Percentiles rank a stretch among this genome's conserved stretches.
phyloP scores from a whole-genome alignment of 53 echinoderm and acorn worm genomes.

The Astropecten irregularis region DNA sequence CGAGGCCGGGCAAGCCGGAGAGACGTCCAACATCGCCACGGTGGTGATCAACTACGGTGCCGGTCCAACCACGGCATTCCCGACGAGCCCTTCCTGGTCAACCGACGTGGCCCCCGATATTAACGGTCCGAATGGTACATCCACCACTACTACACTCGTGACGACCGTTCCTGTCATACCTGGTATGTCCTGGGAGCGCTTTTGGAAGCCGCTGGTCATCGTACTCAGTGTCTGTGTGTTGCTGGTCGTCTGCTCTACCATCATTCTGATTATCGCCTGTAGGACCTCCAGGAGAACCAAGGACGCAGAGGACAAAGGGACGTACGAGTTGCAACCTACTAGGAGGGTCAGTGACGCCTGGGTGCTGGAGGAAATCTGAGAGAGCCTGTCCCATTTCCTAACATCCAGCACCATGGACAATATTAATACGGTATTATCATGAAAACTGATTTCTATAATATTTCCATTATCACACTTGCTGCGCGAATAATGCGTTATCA shows the following conservation, averaged over 20 bases:
- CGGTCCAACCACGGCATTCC: background rate
- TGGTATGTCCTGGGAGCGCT: background rate
- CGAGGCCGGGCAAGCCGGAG: slow-evolving; percentile 38
- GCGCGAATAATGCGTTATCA: too few relatives aligned
- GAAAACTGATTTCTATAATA: too few relatives aligned
- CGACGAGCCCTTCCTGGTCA: too few relatives aligned
- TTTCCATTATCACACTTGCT: too few relatives aligned
- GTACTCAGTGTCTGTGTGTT: slow-evolving; percentile 2
- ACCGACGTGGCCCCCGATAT: too few relatives aligned
- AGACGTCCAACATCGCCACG: slow-evolving; percentile 35
- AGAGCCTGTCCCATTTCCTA: too few relatives aligned
- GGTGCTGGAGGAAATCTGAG: slow-evolving; percentile 63
- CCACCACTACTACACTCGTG: background rate
- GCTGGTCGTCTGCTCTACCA: background rate
- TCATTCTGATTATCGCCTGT: background rate
- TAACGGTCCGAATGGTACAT: too few relatives aligned
- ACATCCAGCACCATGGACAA: background rate
- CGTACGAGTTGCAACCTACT: background rate
- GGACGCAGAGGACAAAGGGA: background rate
- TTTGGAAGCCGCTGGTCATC: slow-evolving; percentile 1
- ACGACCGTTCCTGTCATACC: too few relatives aligned
- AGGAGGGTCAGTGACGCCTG: slow-evolving; percentile 60
- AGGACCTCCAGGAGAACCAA: background rate
- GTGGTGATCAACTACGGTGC: slow-evolving; percentile 6
- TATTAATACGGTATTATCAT: background rate